Base-by-base conservation (phyloP, 2,888 invertebrate genomes). In the Scotopteryx bipunctaria region DNA sequence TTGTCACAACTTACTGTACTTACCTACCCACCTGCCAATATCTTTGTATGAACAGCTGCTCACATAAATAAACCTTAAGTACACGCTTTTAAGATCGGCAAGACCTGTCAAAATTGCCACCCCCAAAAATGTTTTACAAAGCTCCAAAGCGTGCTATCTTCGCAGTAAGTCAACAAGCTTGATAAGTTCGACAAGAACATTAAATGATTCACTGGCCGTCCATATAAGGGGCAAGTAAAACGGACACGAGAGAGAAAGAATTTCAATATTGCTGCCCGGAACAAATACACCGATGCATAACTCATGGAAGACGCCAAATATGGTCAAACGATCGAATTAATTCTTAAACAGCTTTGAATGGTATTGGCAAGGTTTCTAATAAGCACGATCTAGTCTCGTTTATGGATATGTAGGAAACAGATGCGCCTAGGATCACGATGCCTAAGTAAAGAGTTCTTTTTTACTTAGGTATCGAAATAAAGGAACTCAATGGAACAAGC, bases 321-420 rank as follows among this genome's bases (percentile, higher is more conserved):
- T 80, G 83, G 86, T 58, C 67, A 73, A 72, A 67, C 67, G 57
- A 63, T 64, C 61, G 57, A 71, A 67, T 66, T 67, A 64, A 73
- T 75, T 69, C 73, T 68, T 50, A 73, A 73, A 66, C 68, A 72
- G 50, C 66, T 65, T 63, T 64, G 66, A 67, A 70, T 63, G 72
- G 76, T 72, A 78, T 78, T 70, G 55, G 64, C 76, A 75, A 77
- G 71, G 73, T 60, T 67, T 66, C 59, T 63, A 63, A 58, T 69
- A 65, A 64, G 68, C 62, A 66, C 70, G 67, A 73, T 71, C 69
- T 42, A 57, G 57, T 67, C 64, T 62, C 78, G 71, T 67, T 78
- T 75, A 73, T 67, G 66, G 77, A 71, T 63, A 73, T 65, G 58
- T 69, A 82, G 83, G 83, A 84, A 84, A 76, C 67, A 65, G 69